Evolutionary conservation across 1,140 invertebrate species (phyloP), one percentile per base, ranked within the genome.

Genomic region (Drosophila jambulina): DNA sequence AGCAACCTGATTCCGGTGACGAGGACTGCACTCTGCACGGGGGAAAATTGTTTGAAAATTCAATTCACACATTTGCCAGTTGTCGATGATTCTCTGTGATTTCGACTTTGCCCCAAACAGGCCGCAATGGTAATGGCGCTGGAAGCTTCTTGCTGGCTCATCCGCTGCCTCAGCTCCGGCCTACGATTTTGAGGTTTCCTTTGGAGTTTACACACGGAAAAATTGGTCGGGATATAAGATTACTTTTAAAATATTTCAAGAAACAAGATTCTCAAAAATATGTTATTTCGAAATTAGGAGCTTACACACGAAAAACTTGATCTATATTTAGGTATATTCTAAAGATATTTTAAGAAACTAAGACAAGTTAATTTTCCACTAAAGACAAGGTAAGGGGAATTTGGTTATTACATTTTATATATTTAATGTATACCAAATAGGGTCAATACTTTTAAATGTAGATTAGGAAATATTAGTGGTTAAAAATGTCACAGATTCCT

Each of bases 61-160:
- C 85, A 88, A 88, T 88, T 88, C 85, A 88, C 85, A 88, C 85
- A 88, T 88, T 90, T 90, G 85, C 75, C 85, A 90, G 85, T 84
- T 88, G 85, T 88, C 85, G 85, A 90, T 88, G 81, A 87, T 87
- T 87, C 82, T 78, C 85, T 71, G 85, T 90, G 85, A 88, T 88
- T 88, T 88, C 53, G 74, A 63, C 68, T 83, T 25, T 36, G 64
- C 27, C 34, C 34, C 25, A 58, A 25, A 25, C 27, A 53, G 19
- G 53, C 36, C 59, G 59, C 59, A 70, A 68, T 71, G 75, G 53
- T 58, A 64, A 72, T 62, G 75, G 53, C 54, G 53, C 13, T 45
- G 46, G 42, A 34, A 51, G 46, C 40, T 71, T 71, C 53, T 79
- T 86, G 82, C 75, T 77, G 60, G 48, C 75, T 87, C 82, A 86